Conservation (phyloP, 2,888 invertebrate genomes). For the Cosmorhoe ocellata region DNA sequence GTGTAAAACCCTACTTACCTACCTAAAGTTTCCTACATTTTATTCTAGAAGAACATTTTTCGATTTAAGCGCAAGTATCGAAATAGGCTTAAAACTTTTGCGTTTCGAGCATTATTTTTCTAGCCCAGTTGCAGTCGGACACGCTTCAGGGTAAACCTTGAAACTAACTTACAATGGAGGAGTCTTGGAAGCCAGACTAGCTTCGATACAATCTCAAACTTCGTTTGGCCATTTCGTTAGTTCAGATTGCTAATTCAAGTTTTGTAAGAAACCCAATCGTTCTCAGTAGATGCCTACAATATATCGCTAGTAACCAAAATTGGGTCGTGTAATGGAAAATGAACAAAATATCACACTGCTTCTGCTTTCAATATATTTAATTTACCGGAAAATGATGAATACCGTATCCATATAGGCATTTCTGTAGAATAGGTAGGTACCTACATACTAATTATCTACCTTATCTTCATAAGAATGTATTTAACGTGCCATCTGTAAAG, state of each 20-base stretch:
- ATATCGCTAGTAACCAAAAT: too few relatives aligned
- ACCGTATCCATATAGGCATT: too few relatives aligned
- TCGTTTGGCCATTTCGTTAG: slow-evolving; percentile 18
- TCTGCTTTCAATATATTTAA: too few relatives aligned
- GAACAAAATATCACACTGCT: too few relatives aligned
- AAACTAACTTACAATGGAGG: slow-evolving; percentile 18
- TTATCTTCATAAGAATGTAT: background rate
- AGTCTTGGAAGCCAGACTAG: slow-evolving; percentile 21
- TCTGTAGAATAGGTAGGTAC: too few relatives aligned
- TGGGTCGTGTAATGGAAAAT: too few relatives aligned
- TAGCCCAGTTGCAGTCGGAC: slow-evolving; percentile 18
- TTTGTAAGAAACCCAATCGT: background rate
- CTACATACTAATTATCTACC: too few relatives aligned
- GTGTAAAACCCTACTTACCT: too few relatives aligned
- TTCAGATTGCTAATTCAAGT: slow-evolving; percentile 6
- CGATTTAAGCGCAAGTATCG: background rate
- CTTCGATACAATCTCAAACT: slow-evolving; percentile 25
- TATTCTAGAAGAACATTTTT: slow-evolving; percentile 9
- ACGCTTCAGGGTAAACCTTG: slow-evolving; percentile 21
- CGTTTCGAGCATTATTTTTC: slow-evolving; percentile 27
- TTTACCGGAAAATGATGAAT: too few relatives aligned
- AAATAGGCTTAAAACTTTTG: slow-evolving; percentile 22
- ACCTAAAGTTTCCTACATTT: too few relatives aligned
- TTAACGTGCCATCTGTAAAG: background rate
- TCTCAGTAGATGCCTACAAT: too few relatives aligned